These are phyloP conservation scores for Aegotheles bennettii DNA, from an alignment of 2,113 vertebrate genomes.

Conservation along the genomic window DNA sequence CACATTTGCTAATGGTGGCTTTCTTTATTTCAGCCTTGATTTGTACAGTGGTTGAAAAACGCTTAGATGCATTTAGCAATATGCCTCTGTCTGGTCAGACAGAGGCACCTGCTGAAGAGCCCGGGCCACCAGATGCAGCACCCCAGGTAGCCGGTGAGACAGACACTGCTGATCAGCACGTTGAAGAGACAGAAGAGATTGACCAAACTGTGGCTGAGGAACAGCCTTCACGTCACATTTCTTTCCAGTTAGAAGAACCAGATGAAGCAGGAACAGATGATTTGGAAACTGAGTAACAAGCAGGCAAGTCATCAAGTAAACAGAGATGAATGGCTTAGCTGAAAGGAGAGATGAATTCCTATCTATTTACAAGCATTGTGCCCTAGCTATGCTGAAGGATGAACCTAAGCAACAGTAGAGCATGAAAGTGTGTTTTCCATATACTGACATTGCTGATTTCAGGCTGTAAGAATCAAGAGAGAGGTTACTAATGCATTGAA, in stretches of 20 bases:
- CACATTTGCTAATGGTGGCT: background rate
- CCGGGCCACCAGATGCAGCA: background rate
- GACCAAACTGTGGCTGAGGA: background rate
- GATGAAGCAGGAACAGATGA: background rate
- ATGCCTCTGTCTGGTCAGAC: background rate
- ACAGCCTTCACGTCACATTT: background rate
- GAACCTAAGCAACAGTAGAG: background rate
- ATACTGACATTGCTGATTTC: background rate
- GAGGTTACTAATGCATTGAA: background rate
- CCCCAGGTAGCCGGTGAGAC: background rate
- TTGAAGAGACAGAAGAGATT: background rate
- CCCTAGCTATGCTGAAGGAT: background rate
- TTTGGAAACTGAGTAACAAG: background rate
- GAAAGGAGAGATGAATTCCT: background rate
- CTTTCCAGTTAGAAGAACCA: background rate
- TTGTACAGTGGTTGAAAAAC: slow-evolving; percentile 71
- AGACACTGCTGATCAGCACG: background rate
- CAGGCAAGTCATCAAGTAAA: background rate
- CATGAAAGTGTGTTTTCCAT: background rate
- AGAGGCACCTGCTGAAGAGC: background rate
- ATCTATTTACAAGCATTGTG: background rate
- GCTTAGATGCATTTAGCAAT: slow-evolving; percentile 31
- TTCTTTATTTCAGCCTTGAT: slow-evolving; percentile 80
- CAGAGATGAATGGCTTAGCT: background rate
- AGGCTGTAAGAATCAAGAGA: background rate